Percentiles rank a stretch among this genome's conserved stretches.
These are phyloP conservation scores for Mastomys natalensis DNA, from an alignment of 2,113 vertebrate genomes.

Conservation along the genomic window DNA sequence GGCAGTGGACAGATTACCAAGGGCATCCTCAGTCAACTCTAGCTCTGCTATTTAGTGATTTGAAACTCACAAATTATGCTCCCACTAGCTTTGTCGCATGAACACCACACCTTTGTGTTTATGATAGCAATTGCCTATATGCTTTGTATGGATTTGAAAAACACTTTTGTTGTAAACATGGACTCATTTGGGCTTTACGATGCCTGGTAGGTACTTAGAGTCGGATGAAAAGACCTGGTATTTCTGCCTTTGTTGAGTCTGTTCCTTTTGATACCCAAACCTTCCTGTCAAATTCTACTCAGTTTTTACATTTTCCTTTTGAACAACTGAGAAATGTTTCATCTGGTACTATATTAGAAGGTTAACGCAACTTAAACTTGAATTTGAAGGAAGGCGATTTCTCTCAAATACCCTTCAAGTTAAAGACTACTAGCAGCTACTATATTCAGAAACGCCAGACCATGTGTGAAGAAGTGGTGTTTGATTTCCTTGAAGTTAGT, in stretches of 20 bases:
- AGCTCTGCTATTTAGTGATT: background rate
- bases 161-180: background rate
- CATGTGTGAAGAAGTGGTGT: background rate
- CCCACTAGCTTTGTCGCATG: no score
- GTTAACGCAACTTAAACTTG: background rate
- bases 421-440: background rate
- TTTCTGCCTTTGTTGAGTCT: background rate
- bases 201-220: background rate
- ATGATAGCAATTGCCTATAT: background rate
- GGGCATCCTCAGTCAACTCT: background rate
- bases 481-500: background rate
- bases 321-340: background rate
- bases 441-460: background rate
- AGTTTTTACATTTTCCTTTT: background rate
- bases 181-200: background rate
- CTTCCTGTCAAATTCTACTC: background rate
- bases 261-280: background rate
- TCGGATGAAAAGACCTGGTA: background rate
- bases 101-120: background rate
- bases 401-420: background rate
- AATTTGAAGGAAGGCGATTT: background rate
- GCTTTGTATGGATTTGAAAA: background rate
- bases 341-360: background rate
- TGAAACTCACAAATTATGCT: background rate
- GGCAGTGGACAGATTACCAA: background rate